phyloP scores from a whole-genome alignment of 2,113 vertebrate species.

The Taurulus bubalis region DNA sequence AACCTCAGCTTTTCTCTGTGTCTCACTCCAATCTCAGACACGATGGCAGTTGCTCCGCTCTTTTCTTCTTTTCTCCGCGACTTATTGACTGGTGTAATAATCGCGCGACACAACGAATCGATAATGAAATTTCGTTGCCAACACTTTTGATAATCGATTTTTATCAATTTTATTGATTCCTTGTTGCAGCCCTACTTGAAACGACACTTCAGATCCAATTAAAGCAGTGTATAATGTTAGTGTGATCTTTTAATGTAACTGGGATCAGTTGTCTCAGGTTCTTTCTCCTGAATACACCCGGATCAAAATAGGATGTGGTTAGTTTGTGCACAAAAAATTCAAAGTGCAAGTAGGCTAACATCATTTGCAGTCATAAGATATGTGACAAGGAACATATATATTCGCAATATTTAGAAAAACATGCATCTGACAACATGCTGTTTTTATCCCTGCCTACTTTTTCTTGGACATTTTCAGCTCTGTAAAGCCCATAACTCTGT shows the following conservation, averaged over 20 bases:
- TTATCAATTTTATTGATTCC: too few relatives aligned
- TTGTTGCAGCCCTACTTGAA: too few relatives aligned
- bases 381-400: not conserved
- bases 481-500: slow-evolving; percentile 20
- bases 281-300: not conserved
- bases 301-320: not conserved
- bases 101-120: too few relatives aligned
- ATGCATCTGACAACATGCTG: not conserved
- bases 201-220: not conserved
- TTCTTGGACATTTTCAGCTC: not conserved
- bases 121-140: too few relatives aligned
- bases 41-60: too few relatives aligned
- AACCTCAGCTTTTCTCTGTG: too few relatives aligned
- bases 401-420: not conserved
- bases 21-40: too few relatives aligned
- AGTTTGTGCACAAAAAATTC: slow-evolving; percentile 8
- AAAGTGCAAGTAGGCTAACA: not conserved
- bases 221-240: not conserved
- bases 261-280: not conserved
- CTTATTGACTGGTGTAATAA: too few relatives aligned
- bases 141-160: too few relatives aligned
- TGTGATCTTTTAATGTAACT: not conserved
- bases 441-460: not conserved
- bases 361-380: not conserved
- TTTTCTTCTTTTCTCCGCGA: too few relatives aligned